Evolutionary conservation across 2,113 vertebrate genomes (phyloP).

Genomic region (Sapajus apella): DNA sequence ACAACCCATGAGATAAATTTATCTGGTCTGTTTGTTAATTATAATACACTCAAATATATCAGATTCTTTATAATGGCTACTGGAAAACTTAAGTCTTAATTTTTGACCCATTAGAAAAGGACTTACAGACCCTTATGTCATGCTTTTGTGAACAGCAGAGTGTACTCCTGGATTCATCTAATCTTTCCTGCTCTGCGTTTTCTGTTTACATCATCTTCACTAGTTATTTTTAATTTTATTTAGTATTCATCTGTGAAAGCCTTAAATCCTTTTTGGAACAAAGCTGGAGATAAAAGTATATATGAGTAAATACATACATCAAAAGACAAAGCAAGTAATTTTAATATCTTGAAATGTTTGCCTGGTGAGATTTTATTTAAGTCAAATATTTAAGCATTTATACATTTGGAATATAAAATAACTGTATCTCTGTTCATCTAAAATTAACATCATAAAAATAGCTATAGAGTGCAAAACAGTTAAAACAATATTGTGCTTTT

Average conservation of each 20-base stretch:
- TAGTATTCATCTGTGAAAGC: background rate
- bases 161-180: background rate
- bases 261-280: constrained; percentile 30
- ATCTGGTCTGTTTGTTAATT: constrained; percentile 2
- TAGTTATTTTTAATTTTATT: constrained; percentile 26
- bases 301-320: background rate
- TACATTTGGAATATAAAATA: background rate
- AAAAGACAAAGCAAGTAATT: constrained; percentile 19
- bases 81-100: background rate
- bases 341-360: constrained; percentile 43
- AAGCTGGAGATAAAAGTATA: background rate
- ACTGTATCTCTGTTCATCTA: background rate
- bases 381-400: constrained; percentile 19
- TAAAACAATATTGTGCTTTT: background rate
- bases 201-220: background rate
- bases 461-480: background rate
- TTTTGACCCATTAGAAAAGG: background rate
- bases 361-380: constrained; percentile 2
- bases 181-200: constrained; percentile 2
- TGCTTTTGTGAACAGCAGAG: background rate
- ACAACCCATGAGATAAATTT: constrained; percentile 22
- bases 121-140: background rate
- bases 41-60: constrained; percentile 8
- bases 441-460: constrained; percentile 35
- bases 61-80: background rate